Evolutionary conservation across 2,888 invertebrate genomes (phyloP).

Genomic region (Thysanoteuthis rhombus): DNA sequence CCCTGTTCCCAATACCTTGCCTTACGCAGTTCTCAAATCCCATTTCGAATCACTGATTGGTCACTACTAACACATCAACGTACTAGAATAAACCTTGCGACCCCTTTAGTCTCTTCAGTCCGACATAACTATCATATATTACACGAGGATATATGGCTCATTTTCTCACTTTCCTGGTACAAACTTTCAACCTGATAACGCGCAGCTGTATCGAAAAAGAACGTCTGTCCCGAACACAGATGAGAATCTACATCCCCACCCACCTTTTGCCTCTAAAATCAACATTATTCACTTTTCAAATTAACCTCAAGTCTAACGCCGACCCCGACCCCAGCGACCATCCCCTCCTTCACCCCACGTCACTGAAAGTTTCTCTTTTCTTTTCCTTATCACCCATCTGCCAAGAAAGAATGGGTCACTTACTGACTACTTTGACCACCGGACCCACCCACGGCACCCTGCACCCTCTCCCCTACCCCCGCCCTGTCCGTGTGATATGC

Average conservation of each 20-base stretch:
- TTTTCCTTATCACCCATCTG: neutral
- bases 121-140: neutral
- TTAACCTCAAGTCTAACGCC: neutral
- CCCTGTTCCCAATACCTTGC: too few species aligned
- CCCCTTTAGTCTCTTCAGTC: neutral
- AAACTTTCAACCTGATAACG: neutral
- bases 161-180: neutral
- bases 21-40: too few species aligned
- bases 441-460: neutral
- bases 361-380: neutral
- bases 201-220: neutral
- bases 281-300: constrained; percentile 12
- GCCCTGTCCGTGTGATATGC: neutral
- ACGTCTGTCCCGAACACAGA: neutral
- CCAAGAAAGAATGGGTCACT: neutral
- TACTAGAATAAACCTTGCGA: neutral
- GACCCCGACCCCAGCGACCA: neutral
- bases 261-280: neutral
- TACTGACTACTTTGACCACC: neutral
- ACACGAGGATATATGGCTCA: neutral
- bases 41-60: neutral
- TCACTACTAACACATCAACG: neutral
- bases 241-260: neutral
- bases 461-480: too few species aligned
- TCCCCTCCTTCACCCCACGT: neutral